Percentiles rank a stretch among this genome's conserved stretches.
These are phyloP conservation scores for Lithodes maja DNA, from an alignment of 2,888 invertebrate species.

Conservation along the genomic window DNA sequence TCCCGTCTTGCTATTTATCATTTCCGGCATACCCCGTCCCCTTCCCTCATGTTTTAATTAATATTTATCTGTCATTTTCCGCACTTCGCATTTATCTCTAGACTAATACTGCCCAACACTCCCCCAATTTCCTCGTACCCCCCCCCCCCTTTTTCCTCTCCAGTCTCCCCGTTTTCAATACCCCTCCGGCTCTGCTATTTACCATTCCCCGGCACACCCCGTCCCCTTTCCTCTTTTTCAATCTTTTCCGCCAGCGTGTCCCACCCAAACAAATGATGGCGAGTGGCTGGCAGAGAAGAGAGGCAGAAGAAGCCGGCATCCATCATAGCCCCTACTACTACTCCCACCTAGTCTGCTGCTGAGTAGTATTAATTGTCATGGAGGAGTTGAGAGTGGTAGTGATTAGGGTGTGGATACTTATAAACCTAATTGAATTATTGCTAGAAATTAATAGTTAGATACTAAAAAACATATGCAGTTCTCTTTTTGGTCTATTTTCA, in stretches of 20 bases:
- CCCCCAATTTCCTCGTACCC: background rate
- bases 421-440: background rate
- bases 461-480: background rate
- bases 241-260: slow-evolving; percentile 1
- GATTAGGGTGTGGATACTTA: no score
- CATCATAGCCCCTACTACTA: background rate
- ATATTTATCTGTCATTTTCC: background rate
- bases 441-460: background rate
- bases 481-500: background rate
- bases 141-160: background rate
- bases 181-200: background rate
- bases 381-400: no score
- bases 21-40: background rate
- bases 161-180: background rate
- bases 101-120: background rate
- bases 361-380: background rate
- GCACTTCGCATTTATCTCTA: background rate
- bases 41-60: background rate
- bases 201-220: background rate
- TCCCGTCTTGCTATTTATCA: background rate
- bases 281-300: background rate
- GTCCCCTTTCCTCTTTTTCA: slow-evolving; percentile 8
- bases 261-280: background rate
- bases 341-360: background rate
- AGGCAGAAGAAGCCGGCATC: slow-evolving; percentile 2